phyloP scores from a whole-genome alignment of 1,140 invertebrate species.

The Papilio dardanus region DNA sequence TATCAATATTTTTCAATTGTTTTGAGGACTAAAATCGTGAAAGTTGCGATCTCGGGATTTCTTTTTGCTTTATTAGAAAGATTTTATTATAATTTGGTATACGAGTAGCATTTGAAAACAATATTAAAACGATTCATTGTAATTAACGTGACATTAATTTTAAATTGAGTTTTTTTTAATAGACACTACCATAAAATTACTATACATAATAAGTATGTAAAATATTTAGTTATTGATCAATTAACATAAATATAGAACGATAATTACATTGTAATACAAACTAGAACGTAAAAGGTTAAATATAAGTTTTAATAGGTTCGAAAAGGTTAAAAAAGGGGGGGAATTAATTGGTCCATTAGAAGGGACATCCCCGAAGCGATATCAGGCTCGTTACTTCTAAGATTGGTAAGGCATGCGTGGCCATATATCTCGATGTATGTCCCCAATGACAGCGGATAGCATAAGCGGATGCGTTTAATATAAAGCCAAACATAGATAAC shows the following conservation, averaged over 20 bases:
- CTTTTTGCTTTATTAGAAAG: too few species aligned
- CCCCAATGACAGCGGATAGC: neutral
- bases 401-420: constrained; percentile 7
- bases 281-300: neutral
- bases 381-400: constrained; percentile 4
- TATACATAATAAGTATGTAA: neutral
- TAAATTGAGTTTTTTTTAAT: neutral
- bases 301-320: neutral
- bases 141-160: neutral
- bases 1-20: too few species aligned
- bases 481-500: too few species aligned
- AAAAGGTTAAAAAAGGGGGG: neutral
- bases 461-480: neutral
- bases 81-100: too few species aligned
- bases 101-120: too few species aligned
- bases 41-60: too few species aligned
- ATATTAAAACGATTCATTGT: too few species aligned
- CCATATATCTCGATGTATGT: neutral
- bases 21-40: too few species aligned
- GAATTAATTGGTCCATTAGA: constrained; percentile 1
- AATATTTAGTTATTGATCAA: neutral
- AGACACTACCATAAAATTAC: too few species aligned
- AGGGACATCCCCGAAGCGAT: constrained; percentile 3
- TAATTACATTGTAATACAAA: constrained; percentile 2
- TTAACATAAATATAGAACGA: neutral